Conservation (phyloP, 2,797 vertebrate species). For the Acestrorhynchus altus region DNA sequence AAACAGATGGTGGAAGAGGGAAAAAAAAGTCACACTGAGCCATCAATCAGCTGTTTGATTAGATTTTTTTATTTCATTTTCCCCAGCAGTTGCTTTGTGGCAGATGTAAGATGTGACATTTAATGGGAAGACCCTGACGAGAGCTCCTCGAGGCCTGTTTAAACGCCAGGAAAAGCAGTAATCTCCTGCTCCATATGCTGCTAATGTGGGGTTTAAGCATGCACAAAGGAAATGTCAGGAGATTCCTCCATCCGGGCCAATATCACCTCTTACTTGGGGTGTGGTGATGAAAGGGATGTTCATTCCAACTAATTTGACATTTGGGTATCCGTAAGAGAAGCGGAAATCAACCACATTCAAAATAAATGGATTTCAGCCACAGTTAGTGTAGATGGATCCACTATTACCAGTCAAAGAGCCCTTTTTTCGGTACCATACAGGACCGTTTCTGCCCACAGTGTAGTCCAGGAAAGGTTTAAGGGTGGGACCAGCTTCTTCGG, state of each 20-base stretch:
- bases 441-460: too few species aligned
- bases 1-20: conserved; percentile 41
- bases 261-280: background rate
- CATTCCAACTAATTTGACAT: background rate
- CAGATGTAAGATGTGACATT: conserved; percentile 44
- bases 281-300: background rate
- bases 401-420: too few species aligned
- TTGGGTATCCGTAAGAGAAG: too few species aligned
- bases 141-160: background rate
- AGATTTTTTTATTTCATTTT: conserved; percentile 33
- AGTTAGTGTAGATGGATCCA: too few species aligned
- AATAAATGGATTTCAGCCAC: too few species aligned
- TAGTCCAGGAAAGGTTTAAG: too few species aligned
- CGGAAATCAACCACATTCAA: too few species aligned
- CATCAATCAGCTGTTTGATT: conserved; percentile 41
- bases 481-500: too few species aligned
- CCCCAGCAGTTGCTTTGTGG: conserved; percentile 33
- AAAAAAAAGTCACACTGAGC: background rate
- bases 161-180: background rate
- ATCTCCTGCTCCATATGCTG: conserved; percentile 11
- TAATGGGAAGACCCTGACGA: conserved; percentile 14
- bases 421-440: too few species aligned
- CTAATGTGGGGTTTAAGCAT: background rate
- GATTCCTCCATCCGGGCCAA: background rate
- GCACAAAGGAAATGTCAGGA: background rate